Conservation (phyloP, 2,888 invertebrate genomes). For the Polyommatus iphigenia region DNA sequence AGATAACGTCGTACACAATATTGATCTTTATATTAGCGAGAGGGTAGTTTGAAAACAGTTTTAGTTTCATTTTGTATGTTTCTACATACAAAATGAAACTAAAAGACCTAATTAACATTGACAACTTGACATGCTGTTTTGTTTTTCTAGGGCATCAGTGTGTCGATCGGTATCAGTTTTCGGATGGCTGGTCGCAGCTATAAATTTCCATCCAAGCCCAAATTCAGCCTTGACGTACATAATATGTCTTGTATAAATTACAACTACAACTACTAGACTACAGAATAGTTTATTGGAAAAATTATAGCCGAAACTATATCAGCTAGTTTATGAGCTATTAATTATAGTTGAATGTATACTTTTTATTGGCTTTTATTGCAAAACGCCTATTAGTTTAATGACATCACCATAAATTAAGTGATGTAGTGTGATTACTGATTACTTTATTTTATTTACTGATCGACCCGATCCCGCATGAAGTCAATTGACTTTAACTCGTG, state of each 20-base stretch:
- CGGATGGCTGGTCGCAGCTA: constrained; percentile 36
- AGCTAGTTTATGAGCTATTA: constrained; percentile 14
- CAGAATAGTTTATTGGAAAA: constrained; percentile 4
- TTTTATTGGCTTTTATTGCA: constrained; percentile 23
- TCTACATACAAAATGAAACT: no score
- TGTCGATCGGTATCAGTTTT: constrained; percentile 13
- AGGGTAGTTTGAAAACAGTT: no score
- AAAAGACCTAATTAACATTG: not conserved
- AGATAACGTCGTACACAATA: no score
- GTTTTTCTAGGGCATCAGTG: constrained; percentile 4
- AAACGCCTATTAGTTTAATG: constrained; percentile 10
- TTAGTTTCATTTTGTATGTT: no score
- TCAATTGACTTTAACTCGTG: not conserved
- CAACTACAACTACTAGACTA: constrained; percentile 35
- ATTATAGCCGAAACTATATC: constrained; percentile 19
- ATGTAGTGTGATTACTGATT: constrained; percentile 1
- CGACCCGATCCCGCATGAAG: not conserved
- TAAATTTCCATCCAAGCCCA: constrained; percentile 46
- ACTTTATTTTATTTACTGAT: constrained; percentile 9
- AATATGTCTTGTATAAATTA: constrained; percentile 58
- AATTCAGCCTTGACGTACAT: constrained; percentile 45
- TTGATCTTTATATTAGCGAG: no score
- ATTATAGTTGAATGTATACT: constrained; percentile 23
- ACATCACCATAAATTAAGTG: constrained; percentile 11
- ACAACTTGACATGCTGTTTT: constrained; percentile 12